These are phyloP conservation scores for Pangasius krempfi DNA, from an alignment of 2,797 vertebrate species.

Conservation along the genomic window DNA sequence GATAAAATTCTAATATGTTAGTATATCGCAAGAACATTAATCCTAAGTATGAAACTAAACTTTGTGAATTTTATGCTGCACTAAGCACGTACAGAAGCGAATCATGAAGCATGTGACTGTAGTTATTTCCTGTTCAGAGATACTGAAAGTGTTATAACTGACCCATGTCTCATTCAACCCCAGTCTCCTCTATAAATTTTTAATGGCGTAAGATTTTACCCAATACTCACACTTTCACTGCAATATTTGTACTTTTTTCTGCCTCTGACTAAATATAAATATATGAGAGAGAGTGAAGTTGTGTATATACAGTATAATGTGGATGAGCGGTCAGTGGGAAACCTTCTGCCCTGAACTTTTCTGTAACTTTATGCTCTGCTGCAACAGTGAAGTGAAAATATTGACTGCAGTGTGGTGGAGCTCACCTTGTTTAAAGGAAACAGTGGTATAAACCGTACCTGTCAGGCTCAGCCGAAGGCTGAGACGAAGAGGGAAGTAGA, in stretches of 20 bases:
- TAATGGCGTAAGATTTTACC: not conserved
- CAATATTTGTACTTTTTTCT: not conserved
- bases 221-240: not conserved
- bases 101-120: not conserved
- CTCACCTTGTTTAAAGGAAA: constrained; percentile 27
- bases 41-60: not conserved
- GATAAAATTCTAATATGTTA: not conserved
- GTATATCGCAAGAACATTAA: not conserved
- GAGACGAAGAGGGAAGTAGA: not conserved
- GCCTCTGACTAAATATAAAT: not conserved
- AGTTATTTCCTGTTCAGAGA: not conserved
- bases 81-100: not conserved
- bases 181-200: no score
- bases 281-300: not conserved
- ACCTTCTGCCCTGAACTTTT: not conserved
- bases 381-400: not conserved
- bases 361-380: not conserved
- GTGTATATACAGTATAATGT: not conserved
- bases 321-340: not conserved
- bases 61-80: not conserved
- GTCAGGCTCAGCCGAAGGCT: constrained; percentile 1
- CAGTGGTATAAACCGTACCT: constrained; percentile 24
- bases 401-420: constrained; percentile 10
- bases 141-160: not conserved
- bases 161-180: not conserved